Conservation (phyloP, 2,888 invertebrate species). For the Perizoma affinitatum region DNA sequence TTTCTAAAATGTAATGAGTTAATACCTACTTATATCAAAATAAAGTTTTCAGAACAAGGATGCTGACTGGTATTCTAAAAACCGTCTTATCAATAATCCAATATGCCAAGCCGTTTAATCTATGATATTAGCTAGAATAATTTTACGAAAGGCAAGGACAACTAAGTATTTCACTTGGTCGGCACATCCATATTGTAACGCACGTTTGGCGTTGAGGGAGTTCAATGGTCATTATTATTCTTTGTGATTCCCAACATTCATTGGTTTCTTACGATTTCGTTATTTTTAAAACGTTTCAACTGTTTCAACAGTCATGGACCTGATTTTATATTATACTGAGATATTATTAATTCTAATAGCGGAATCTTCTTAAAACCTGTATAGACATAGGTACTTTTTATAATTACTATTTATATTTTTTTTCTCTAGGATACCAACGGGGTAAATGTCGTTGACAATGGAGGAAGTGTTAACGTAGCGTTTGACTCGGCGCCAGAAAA, state of each 20-base stretch:
- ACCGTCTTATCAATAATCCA: constrained; percentile 2
- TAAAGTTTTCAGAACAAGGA: no score
- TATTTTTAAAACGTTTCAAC: no score
- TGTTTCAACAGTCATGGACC: no score
- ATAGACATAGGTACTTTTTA: neutral
- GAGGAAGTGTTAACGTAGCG: constrained; percentile 43
- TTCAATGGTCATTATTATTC: constrained; percentile 12
- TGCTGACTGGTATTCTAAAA: no score
- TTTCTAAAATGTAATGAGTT: no score
- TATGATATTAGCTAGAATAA: constrained; percentile 6
- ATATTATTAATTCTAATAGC: no score
- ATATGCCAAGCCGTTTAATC: constrained; percentile 5
- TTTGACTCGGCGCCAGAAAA: constrained; percentile 50
- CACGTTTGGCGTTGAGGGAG: constrained; percentile 12
- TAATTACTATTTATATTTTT: neutral
- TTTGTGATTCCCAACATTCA: no score
- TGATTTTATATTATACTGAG: no score
- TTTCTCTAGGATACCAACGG: constrained; percentile 42
- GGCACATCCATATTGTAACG: constrained; percentile 10
- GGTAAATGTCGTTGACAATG: constrained; percentile 42
- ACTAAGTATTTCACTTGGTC: constrained; percentile 4
- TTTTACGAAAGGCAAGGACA: constrained; percentile 8
- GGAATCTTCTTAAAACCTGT: neutral
- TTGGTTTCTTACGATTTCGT: no score
- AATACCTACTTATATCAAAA: no score